A percentile compares a stretch with the other conserved stretches of the same genome.
These are phyloP conservation scores for Cichladusa arquata DNA, from an alignment of 2,113 vertebrate species.

Conservation along the genomic window DNA sequence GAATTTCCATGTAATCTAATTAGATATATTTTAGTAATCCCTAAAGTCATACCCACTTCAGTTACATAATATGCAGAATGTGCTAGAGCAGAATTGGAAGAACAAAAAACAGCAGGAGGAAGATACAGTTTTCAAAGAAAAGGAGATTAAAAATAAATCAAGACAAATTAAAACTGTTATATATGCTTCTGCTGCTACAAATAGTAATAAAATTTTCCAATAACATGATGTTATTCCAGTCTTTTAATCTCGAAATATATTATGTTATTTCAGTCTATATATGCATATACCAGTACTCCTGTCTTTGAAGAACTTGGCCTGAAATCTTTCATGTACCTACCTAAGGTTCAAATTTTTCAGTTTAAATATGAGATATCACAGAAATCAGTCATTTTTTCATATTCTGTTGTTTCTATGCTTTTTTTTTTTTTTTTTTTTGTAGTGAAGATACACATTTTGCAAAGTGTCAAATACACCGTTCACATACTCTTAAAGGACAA, in stretches of 20 bases:
- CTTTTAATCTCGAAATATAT: not conserved
- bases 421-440: not conserved
- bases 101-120: not conserved
- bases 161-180: not conserved
- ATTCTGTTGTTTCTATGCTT: not conserved
- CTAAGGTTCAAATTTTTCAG: not conserved
- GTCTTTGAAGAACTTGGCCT: not conserved
- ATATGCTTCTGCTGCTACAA: not conserved
- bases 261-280: not conserved
- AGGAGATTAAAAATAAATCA: not conserved
- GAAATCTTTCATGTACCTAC: not conserved
- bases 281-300: not conserved
- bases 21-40: not conserved
- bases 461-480: not conserved
- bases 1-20: not conserved
- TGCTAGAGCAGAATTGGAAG: not conserved
- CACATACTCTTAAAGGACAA: not conserved
- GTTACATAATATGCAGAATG: not conserved
- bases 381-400: not conserved
- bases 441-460: not conserved
- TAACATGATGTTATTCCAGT: not conserved
- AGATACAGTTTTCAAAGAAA: not conserved
- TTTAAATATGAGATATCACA: not conserved
- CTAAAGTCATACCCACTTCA: not conserved
- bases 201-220: not conserved